phyloP scores from a whole-genome alignment of 2,113 vertebrate genomes.

The Nyctereutes procyonoides region DNA sequence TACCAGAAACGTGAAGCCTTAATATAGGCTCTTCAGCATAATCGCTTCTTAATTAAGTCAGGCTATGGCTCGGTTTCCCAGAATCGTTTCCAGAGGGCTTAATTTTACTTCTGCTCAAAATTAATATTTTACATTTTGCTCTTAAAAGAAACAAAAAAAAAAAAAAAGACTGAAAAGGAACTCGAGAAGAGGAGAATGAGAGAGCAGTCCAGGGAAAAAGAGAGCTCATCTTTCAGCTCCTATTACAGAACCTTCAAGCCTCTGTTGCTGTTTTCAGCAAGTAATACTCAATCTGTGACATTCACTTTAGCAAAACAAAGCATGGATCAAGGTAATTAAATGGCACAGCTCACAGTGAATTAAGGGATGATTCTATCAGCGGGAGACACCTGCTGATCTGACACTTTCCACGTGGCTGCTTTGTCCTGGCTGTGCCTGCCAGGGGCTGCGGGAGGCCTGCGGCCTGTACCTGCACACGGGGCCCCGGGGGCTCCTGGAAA shows the following conservation, averaged over 20 bases:
- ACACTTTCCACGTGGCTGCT: neutral
- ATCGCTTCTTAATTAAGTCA: conserved; percentile 89
- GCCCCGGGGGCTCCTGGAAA: neutral
- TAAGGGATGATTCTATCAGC: conserved; percentile 73
- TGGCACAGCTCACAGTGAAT: conserved; percentile 73
- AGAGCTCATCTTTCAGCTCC: conserved; percentile 75
- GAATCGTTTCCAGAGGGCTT: conserved; percentile 85
- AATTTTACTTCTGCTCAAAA: conserved; percentile 87
- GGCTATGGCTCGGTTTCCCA: conserved; percentile 83
- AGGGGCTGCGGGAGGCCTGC: neutral
- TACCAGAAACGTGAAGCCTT: conserved; percentile 22
- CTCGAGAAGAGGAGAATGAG: neutral
- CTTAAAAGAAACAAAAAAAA: conserved; percentile 73
- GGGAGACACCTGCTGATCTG: conserved; percentile 9
- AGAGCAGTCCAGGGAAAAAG: conserved; percentile 23
- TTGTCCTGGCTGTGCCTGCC: neutral
- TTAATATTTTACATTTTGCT: conserved; percentile 85
- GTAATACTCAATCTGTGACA: conserved; percentile 77
- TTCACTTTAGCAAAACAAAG: conserved; percentile 85
- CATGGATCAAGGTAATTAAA: conserved; percentile 80
- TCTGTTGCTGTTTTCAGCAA: conserved; percentile 75
- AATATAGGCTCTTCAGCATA: conserved; percentile 76
- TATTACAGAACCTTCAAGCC: conserved; percentile 62
- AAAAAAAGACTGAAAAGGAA: conserved; percentile 7
- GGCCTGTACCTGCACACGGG: accelerated